Percentiles rank a stretch among this genome's conserved stretches.
Conservation (phyloP, 1,140 invertebrate genomes). For the Neomicropteryx cornuta region DNA sequence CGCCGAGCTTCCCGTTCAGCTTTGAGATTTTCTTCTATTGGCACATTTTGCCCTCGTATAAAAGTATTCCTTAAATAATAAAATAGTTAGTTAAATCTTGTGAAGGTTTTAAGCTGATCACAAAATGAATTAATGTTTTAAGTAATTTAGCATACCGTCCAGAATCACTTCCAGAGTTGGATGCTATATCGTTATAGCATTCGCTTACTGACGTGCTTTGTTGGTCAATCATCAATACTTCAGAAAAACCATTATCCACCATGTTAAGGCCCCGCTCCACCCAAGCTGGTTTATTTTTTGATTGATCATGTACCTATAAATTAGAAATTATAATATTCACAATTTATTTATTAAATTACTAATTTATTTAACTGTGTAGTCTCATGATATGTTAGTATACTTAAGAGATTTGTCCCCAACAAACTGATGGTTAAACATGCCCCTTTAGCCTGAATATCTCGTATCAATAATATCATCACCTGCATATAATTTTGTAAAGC, state of each 20-base stretch:
- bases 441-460: no score
- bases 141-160: conserved; percentile 32
- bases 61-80: conserved; percentile 40
- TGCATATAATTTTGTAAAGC: no score
- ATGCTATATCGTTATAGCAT: conserved; percentile 29
- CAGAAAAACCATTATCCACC: conserved; percentile 31
- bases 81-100: no score
- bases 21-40: conserved; percentile 52
- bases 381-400: no score
- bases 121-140: no score
- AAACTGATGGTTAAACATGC: no score
- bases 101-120: no score
- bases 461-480: no score
- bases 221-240: conserved; percentile 35
- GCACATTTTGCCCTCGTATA: conserved; percentile 60
- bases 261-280: conserved; percentile 47
- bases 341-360: background rate
- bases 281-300: conserved; percentile 45
- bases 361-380: no score
- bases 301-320: conserved; percentile 34
- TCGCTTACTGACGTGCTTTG: conserved; percentile 30
- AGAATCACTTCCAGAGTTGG: conserved; percentile 32
- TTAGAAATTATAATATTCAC: conserved; percentile 7
- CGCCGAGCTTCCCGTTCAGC: conserved; percentile 55
- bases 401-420: no score